Evolutionary conservation across 2,888 invertebrate species (phyloP), one percentile per base, ranked within the genome.

Genomic region (Netelia inedita): DNA sequence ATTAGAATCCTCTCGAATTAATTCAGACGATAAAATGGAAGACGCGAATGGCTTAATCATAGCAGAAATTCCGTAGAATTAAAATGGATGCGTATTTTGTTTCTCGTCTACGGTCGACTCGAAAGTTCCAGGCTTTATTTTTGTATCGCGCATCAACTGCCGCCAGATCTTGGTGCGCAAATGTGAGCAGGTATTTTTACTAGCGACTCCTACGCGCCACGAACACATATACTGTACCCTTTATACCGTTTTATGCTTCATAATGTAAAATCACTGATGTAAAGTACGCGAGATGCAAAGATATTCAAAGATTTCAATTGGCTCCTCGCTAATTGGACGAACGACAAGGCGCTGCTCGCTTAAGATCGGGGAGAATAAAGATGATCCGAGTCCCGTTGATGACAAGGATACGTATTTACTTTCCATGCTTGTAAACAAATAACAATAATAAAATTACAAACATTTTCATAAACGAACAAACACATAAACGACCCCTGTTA

Each of bases 311-410:
- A 65, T 83, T 80, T 72, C 75, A 83, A 28, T 28, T 83, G 79
- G 79, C 50, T 61, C 41, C 8, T 79, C 28, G 19, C 79, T 83
- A 80, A 83, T 83, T 83, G 75, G 79, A 19, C 11, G 83, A 79
- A 28, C 35, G 55, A 75, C 71, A 57, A 74, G 61, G 53, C 68
- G 3, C 63, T 11, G 10, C 10, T 69, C 61, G 50, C 69, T 16
- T 50, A 69, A 66, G 16, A 50, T 50, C 28, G 28, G 0, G 46
- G 14, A 2, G 14, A 14, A 46, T 14, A 46, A 14, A 46, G 46
- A 46, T 46, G 46, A 46, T 46, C 14, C 14, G 11, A 46, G 14
- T 1, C 46, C 11, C 46, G 3, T 46, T 14, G 0, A 6, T 14
- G 41, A 41, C 55, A 57, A 41, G 21, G 9, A 71, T 6, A 14